A percentile compares a stretch with the other conserved stretches of the same genome.
Conservation (phyloP, 23 tunicate genomes). For the Trididemnum nubilum region DNA sequence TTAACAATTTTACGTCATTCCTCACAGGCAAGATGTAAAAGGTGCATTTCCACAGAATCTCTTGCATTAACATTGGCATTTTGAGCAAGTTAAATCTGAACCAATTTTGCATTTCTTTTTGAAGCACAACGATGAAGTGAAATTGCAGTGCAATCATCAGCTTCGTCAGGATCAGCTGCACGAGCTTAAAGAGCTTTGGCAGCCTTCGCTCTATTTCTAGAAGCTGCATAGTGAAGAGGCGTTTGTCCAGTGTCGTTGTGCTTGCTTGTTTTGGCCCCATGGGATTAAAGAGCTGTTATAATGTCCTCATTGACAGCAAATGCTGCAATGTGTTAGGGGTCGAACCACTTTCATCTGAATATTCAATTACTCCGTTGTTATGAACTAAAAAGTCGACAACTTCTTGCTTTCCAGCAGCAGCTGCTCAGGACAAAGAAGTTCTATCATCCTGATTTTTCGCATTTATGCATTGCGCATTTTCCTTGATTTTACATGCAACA, state of each 20-base stretch:
- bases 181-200: slow-evolving; percentile 75
- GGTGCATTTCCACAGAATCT: slow-evolving; percentile 77
- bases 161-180: slow-evolving; percentile 78
- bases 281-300: slow-evolving; percentile 38
- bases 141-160: slow-evolving; percentile 62
- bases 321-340: slow-evolving; percentile 88
- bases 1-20: slow-evolving; percentile 57
- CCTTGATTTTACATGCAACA: slow-evolving; percentile 59
- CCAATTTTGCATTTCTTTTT: slow-evolving; percentile 74
- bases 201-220: slow-evolving; percentile 67
- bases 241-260: slow-evolving; percentile 73
- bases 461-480: slow-evolving; percentile 46
- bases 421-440: slow-evolving; percentile 93
- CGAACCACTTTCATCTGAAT: slow-evolving; percentile 83
- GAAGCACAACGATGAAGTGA: slow-evolving; percentile 90
- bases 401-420: slow-evolving; percentile 67
- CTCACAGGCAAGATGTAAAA: slow-evolving; percentile 87
- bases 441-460: slow-evolving; percentile 67
- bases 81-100: slow-evolving; percentile 72
- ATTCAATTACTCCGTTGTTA: slow-evolving; percentile 65
- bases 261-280: slow-evolving; percentile 63
- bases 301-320: slow-evolving; percentile 66
- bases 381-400: slow-evolving; percentile 76
- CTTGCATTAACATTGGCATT: too few species aligned
- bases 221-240: slow-evolving; percentile 89